Evolutionary conservation across 2,797 vertebrate genomes (phyloP), one percentile per base, ranked within the genome.

Genomic region (Gymnothorax reevesii): DNA sequence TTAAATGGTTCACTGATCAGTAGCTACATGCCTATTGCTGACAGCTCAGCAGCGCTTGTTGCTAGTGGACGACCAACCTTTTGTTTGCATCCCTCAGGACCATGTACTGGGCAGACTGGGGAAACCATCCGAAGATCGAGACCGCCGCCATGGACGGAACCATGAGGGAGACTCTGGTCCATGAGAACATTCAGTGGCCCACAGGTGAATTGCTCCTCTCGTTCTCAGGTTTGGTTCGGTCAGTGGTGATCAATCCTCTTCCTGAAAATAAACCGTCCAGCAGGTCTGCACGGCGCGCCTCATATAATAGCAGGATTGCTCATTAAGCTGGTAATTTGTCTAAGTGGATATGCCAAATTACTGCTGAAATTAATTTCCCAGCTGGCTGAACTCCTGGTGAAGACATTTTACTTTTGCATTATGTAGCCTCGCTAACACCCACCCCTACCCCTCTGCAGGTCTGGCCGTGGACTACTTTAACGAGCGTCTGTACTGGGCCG

Each of bases 71-170:
- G 1, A 42, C 33, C 2, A 42, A 42, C 33, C 33, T 42, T 42
- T 42, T 42, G 33, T 42, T 42, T 49, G 64, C 88, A 87, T 52
- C 7, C 42, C 85, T 69, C 84, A 99, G 98, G 87, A 98, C 97
- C 2, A 99, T 99, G 98, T 99, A 99, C 95, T 99, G 98, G 98
- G 97, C 98, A 4, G 98, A 99, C 92, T 99, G 98, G 98, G 98
- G 98, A 13, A 99, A 99, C 88, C 98, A 99, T 87, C 98, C 98
- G 15, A 99, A 99, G 94, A 99, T 99, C 0, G 98, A 99, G 94
- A 99, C 97, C 0, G 98, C 98, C 0, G 97, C 98, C 13, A 99
- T 99, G 98, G 98, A 99, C 0, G 98, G 98, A 52, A 99, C 98
- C 0, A 95, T 98, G 94, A 96, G 98, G 69, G 97, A 99, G 92